phyloP scores from a whole-genome alignment of 2,888 invertebrate species.

The Lasioglossum villosulum region DNA sequence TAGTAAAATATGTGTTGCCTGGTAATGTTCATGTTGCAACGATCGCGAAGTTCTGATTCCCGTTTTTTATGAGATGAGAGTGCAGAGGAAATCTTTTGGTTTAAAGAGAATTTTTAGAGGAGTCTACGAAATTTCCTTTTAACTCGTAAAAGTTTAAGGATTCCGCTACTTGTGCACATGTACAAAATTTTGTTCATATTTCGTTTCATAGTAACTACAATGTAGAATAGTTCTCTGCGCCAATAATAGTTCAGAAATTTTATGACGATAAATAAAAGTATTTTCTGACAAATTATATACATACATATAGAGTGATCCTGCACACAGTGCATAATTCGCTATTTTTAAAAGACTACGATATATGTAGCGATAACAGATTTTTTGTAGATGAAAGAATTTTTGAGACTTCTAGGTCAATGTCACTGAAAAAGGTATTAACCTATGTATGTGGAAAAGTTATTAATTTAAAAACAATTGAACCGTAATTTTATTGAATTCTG shows the following conservation, averaged over 20 bases:
- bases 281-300: neutral
- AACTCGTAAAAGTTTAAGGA: neutral
- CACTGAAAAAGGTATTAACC: too few species aligned
- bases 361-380: too few species aligned
- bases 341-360: too few species aligned
- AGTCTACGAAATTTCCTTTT: constrained; percentile 10
- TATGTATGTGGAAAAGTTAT: too few species aligned
- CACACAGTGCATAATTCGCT: too few species aligned
- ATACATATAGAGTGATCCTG: neutral
- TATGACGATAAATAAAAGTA: neutral
- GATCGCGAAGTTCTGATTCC: neutral
- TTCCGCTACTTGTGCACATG: neutral
- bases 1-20: neutral
- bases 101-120: constrained; percentile 4
- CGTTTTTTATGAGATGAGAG: neutral
- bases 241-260: neutral
- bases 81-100: neutral
- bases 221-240: neutral
- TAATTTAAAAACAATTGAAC: too few species aligned
- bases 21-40: neutral
- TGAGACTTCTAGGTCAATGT: too few species aligned
- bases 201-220: neutral
- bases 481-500: too few species aligned
- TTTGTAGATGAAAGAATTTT: too few species aligned
- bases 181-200: neutral